Evolutionary conservation across 2,888 invertebrate genomes (phyloP).

Genomic region (Cheilosia variabilis): DNA sequence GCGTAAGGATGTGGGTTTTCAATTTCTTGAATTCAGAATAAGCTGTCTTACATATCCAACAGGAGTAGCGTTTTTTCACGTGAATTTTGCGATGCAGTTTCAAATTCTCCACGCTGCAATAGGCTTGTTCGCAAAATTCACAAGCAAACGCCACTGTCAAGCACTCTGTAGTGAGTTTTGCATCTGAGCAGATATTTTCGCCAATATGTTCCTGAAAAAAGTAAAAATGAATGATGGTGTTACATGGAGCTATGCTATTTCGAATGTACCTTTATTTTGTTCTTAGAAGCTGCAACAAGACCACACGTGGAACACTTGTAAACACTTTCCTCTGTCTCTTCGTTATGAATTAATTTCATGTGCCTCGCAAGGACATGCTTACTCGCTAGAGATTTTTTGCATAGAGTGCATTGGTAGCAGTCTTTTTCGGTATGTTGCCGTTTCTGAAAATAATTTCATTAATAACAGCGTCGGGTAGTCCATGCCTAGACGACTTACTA

Average conservation of each 20-base stretch:
- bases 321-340: conserved; percentile 58
- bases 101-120: conserved; percentile 77
- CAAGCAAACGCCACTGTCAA: conserved; percentile 79
- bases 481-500: conserved; percentile 75
- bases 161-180: conserved; percentile 19
- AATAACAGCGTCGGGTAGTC: not conserved
- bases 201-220: conserved; percentile 63
- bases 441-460: conserved; percentile 39
- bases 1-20: conserved; percentile 77
- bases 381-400: conserved; percentile 78
- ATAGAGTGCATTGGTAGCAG: conserved; percentile 78
- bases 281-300: conserved; percentile 77
- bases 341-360: conserved; percentile 77
- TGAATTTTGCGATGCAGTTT: conserved; percentile 79
- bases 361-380: conserved; percentile 79
- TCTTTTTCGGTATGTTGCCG: conserved; percentile 64
- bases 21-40: conserved; percentile 73
- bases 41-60: conserved; percentile 66
- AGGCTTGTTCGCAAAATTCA: conserved; percentile 81
- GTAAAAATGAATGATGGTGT: not conserved
- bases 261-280: conserved; percentile 76
- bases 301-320: conserved; percentile 79
- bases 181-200: conserved; percentile 33
- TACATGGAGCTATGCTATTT: not conserved
- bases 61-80: conserved; percentile 39